Evolutionary conservation across 2,888 invertebrate species (phyloP).

Genomic region (Sarcophaga subvicina): DNA sequence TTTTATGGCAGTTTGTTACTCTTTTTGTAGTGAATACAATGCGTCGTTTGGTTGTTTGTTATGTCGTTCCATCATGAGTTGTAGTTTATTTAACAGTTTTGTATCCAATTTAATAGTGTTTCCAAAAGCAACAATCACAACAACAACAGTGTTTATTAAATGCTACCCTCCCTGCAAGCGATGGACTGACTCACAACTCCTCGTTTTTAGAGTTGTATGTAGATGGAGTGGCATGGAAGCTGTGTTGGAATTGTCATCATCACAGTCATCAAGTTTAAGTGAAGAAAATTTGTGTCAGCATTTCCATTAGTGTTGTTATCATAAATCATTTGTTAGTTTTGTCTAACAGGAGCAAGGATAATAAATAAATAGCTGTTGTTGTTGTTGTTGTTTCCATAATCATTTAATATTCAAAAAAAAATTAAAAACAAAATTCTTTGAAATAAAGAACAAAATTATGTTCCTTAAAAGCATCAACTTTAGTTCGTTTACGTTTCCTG

Average conservation of each 20-base stretch:
- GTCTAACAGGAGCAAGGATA: constrained; percentile 45
- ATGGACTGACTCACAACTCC: no score
- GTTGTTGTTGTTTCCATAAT: not conserved
- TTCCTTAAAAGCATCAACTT: no score
- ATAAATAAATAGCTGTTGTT: constrained; percentile 43
- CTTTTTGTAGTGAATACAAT: constrained; percentile 40
- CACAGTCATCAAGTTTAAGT: constrained; percentile 67
- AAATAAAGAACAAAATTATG: no score
- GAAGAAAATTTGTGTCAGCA: constrained; percentile 69
- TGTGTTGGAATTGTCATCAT: constrained; percentile 68
- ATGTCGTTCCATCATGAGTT: constrained; percentile 57
- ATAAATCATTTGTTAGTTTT: constrained; percentile 67
- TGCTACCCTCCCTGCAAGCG: not conserved
- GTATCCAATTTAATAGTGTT: constrained; percentile 66
- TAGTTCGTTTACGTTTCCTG: no score
- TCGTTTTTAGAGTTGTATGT: no score
- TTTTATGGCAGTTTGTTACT: constrained; percentile 17
- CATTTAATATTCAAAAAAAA: constrained; percentile 35
- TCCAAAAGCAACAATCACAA: constrained; percentile 1
- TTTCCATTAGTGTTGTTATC: constrained; percentile 69
- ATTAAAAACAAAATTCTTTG: no score
- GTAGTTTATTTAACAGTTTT: constrained; percentile 68
- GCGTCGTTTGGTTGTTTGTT: not conserved
- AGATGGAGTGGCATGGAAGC: not conserved
- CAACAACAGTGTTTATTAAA: constrained; percentile 63